Percentiles rank a stretch among this genome's conserved stretches.
phyloP scores from a whole-genome alignment of 2,797 vertebrate genomes.

The Pseudopleuronectes americanus region DNA sequence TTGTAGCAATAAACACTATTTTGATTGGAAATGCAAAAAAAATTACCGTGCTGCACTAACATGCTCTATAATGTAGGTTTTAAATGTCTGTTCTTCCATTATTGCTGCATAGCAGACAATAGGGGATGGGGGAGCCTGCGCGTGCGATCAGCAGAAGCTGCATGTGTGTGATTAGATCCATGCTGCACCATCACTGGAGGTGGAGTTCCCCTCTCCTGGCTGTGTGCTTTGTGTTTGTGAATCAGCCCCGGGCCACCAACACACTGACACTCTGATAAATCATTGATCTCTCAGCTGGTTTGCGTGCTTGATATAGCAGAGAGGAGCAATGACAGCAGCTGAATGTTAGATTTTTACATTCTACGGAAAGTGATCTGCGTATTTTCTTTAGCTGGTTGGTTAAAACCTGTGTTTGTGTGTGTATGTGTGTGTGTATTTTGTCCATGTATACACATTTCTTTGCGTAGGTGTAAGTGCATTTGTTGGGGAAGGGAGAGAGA shows the following conservation, averaged over 20 bases:
- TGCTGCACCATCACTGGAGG: constrained; percentile 52
- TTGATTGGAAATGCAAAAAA: not conserved
- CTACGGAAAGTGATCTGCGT: constrained; percentile 63
- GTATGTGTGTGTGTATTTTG: constrained; percentile 26
- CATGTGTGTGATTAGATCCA: constrained; percentile 48
- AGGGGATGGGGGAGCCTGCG: constrained; percentile 9
- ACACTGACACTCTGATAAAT: constrained; percentile 75
- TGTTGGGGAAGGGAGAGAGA: constrained; percentile 39
- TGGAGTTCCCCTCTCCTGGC: constrained; percentile 64
- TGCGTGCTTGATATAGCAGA: constrained; percentile 66
- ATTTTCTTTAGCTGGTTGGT: constrained; percentile 57
- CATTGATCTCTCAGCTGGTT: constrained; percentile 69
- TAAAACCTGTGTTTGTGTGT: constrained; percentile 39
- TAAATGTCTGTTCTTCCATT: not conserved
- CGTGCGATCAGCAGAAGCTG: constrained; percentile 42
- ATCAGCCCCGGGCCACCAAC: constrained; percentile 59
- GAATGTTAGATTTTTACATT: constrained; percentile 63
- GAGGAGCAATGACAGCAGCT: constrained; percentile 50
- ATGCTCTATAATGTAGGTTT: constrained; percentile 4
- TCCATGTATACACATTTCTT: constrained; percentile 32
- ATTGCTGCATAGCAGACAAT: constrained; percentile 40
- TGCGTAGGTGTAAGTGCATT: constrained; percentile 70
- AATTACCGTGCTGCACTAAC: not conserved
- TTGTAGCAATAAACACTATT: too few species aligned
- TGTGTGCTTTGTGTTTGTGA: constrained; percentile 66